Base-by-base conservation (phyloP, 2,797 vertebrate genomes). In the Sus cebifrons region DNA sequence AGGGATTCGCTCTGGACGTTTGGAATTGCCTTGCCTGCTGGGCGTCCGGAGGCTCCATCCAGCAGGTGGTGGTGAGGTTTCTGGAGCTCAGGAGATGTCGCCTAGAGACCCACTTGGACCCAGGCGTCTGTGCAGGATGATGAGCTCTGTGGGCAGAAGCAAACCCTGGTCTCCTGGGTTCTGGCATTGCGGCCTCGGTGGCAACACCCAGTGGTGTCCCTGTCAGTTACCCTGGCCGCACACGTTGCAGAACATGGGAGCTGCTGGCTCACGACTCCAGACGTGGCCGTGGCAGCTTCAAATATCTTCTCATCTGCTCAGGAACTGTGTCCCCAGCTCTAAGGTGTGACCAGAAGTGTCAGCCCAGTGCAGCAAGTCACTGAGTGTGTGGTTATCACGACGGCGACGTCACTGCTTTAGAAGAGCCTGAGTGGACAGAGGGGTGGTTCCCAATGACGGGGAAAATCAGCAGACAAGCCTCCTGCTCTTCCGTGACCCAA, bases 371-470 rank as follows among this genome's bases (percentile, higher is more conserved):
- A 7, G 20, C 17, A 4, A 1, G 36, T 14, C 1, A 15, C 3
- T 6, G 1, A 4, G 5, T 18, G 11, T 0, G 6, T 32, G 32
- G 56, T 11, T 10, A n/a, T 14, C 0, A 0, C 2, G 14, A 4
- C 0, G 1, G 60, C n/a, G 27, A 36, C 25, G 2, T 20, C 17
- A 18, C 1, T 32, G 62, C 36, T 1, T 8, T 1, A 10, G 18
- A n/a, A 32, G 49, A 54, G 32, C 2, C 9, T n/a, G 18, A 29
- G n/a, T 1, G 49, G 60, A 49, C 62, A 12, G 25, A 25, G 29
- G 52, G 18, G 5, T 0, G 56, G 8, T 21, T 64, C n/a, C n/a
- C 36, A 20, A 25, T 0, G 2, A 11, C 13, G 0, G 0, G 17
- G 25, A n/a, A n/a, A 2, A 14, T n/a, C 23, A 12, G 49, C 29